Evolutionary conservation across 1,140 invertebrate genomes (phyloP), one percentile per base, ranked within the genome.

Genomic region (Mylabris phalerata): DNA sequence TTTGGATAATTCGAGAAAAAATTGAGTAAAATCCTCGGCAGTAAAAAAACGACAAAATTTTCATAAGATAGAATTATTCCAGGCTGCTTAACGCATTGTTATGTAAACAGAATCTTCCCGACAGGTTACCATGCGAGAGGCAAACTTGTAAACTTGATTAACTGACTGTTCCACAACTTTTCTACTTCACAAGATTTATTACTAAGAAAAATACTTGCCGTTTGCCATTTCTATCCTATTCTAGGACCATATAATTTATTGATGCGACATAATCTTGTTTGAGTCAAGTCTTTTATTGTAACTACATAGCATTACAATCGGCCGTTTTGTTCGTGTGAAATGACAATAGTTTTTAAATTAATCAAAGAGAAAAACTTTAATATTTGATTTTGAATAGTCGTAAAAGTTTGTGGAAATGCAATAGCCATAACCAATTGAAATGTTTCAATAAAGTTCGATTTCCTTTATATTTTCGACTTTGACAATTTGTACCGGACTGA

Each of bases 121-220:
- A 59, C 55, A 57, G 48, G 45, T 48, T 49, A 57, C 51, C 51
- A 54, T 54, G 46, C 51, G 46, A 49, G 48, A 48, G 46, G 19
- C 42, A 57, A 57, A 57, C 55, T 57, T 57, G 55, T 49, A 57
- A 57, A 57, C 55, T 57, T 57, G 55, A 57, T 57, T 57, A 57
- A 49, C 45, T 57, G 48, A 57, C 55, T 57, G 38, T 43, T 45
- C 32, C 42, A 45, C 51, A 54, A 54, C 51, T 54, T 54, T 45
- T 42, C 51, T 54, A 54, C 51, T 54, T 54, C 46, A 32, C 42
- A 13, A 54, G 51, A 54, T 54, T 54, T 54, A 54, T 54, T 54
- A 54, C 43, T 32, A 54, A 54, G 51, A 46, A 54, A 54, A 46
- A 54, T 54, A 54, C 46, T 54, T 54, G 51, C 32, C 32, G 32